Evolutionary conservation across 2,888 invertebrate species (phyloP), one percentile per base, ranked within the genome.

Genomic region (Eupithecia inturbata): DNA sequence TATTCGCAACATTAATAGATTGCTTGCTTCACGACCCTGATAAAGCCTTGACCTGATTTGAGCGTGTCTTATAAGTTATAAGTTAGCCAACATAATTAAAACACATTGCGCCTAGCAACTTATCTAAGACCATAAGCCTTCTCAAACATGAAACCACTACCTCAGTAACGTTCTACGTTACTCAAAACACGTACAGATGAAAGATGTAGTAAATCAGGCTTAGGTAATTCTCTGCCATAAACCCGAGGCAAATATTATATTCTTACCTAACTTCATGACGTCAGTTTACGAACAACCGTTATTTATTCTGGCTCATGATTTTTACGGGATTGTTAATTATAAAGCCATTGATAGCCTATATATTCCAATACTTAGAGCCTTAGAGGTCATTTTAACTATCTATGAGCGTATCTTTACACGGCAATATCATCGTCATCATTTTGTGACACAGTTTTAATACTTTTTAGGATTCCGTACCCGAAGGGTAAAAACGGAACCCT

Each of bases 101-200:
- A 22, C 3, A 53, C 10, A 41, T 16, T 10, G 10, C 10, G 53
- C 53, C 53, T 53, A 12, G 4, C 53, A 22, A 22, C 53, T 22
- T 4, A 22, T 62, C 7, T 31, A 33, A 31, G n/a, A 19, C 33
- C n/a, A 16, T 62, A 64, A 33, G 12, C 63, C 36, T 64, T 12
- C 19, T n/a, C n/a, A 64, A 36, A 64, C 68, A 71, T 62, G 49
- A 74, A 74, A 41, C 16, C n/a, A 63, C 72, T 67, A 70, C 69
- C 41, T 67, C 49, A 72, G 60, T 63, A n/a, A 64, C 31, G 10
- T 33, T 33, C 53, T 14, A 67, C 53, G 36, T 57, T 75, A 62
- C 69, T 39, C 36, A 28, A 33, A 22, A 69, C 75, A 75, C 69
- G 62, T 72, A 63, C 12, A 31, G 60, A 67, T 73, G 60, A 70